Evolutionary conservation across 2,113 vertebrate species (phyloP).

Genomic region (Urocynchramus pylzowi): DNA sequence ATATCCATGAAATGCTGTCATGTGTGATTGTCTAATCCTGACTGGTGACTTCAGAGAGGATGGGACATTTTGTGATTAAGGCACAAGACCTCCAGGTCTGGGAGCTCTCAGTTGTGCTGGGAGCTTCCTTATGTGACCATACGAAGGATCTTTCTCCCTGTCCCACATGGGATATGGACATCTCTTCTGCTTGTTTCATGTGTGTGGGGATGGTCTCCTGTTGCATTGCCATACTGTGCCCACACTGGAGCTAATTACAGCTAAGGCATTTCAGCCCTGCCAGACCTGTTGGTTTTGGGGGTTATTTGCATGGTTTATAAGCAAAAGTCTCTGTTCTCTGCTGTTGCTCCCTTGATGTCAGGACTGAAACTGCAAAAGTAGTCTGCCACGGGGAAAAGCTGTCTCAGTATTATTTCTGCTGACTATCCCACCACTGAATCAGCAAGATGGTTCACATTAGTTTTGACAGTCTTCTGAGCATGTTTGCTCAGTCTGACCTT

Average conservation of each 20-base stretch:
- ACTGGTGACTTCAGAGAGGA: neutral
- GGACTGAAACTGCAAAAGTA: neutral
- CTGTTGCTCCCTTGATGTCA: neutral
- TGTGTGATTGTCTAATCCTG: neutral
- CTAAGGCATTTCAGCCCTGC: neutral
- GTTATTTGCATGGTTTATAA: neutral
- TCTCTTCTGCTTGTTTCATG: neutral
- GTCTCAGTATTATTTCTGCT: neutral
- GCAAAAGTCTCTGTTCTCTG: neutral
- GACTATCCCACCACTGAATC: neutral
- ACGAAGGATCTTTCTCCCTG: neutral
- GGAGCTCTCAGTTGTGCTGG: neutral
- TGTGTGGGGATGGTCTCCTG: neutral
- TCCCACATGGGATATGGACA: accelerated
- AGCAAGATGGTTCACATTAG: neutral
- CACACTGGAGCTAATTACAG: neutral
- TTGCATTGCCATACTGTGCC: neutral
- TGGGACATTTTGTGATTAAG: neutral
- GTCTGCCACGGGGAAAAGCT: neutral
- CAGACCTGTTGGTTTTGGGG: neutral
- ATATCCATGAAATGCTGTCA: neutral
- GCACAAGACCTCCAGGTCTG: neutral
- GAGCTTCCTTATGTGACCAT: neutral
- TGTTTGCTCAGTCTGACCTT: neutral
- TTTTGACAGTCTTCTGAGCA: neutral